phyloP scores from a whole-genome alignment of 2,113 vertebrate species.

The Coreoperca whiteheadi region DNA sequence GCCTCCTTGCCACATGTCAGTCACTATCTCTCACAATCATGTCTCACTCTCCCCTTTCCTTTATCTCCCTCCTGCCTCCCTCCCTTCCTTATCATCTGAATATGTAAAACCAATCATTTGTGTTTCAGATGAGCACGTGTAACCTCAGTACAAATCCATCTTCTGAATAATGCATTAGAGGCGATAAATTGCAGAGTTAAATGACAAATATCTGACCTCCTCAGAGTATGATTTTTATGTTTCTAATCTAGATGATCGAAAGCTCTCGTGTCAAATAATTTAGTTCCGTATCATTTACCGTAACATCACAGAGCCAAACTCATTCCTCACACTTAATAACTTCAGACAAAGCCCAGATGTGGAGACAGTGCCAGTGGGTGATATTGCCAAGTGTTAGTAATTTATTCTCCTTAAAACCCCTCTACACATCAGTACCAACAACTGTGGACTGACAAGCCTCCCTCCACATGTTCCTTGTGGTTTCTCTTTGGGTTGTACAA shows the following conservation, averaged over 20 bases:
- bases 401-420: constrained; percentile 46
- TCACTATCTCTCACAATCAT: constrained; percentile 61
- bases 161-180: constrained; percentile 7
- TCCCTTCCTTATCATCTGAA: constrained; percentile 41
- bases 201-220: constrained; percentile 47
- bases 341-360: constrained; percentile 66
- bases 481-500: constrained; percentile 43
- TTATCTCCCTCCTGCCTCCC: background rate
- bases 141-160: constrained; percentile 31
- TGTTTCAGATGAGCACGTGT: constrained; percentile 31
- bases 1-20: constrained; percentile 80
- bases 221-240: constrained; percentile 42
- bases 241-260: constrained; percentile 40
- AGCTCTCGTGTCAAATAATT: constrained; percentile 33
- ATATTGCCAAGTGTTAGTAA: constrained; percentile 55
- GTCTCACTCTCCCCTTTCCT: constrained; percentile 55
- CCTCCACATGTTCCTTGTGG: constrained; percentile 50
- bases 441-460: constrained; percentile 42
- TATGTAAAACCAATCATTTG: constrained; percentile 50
- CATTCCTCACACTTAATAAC: constrained; percentile 54
- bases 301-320: constrained; percentile 21
- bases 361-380: constrained; percentile 47
- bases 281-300: constrained; percentile 35
- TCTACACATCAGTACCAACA: constrained; percentile 28
- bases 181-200: constrained; percentile 1